Percentiles rank a stretch among this genome's conserved stretches.
Evolutionary conservation across 1,140 invertebrate species (phyloP).

Genomic region (Xylocopa sonorina): DNA sequence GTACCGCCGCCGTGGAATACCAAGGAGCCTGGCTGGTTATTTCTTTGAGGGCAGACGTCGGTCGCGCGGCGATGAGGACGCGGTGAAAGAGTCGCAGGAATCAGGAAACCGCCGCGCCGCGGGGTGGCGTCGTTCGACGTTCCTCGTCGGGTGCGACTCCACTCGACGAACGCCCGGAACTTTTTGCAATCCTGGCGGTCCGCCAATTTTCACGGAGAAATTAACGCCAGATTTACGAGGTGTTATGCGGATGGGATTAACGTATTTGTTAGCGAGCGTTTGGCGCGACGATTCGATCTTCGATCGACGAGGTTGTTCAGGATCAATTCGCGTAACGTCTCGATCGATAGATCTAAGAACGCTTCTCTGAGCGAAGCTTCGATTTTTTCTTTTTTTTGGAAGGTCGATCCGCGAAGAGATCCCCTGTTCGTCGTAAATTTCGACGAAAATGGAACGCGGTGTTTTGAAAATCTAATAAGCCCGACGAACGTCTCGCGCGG

Average conservation of each 20-base stretch:
- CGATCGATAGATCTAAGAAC: neutral
- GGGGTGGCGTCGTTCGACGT: neutral
- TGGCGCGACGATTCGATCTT: constrained; percentile 33
- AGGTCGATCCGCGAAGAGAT: neutral
- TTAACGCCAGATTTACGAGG: constrained; percentile 65
- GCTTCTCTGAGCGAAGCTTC: neutral
- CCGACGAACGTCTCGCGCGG: neutral
- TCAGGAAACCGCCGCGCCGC: constrained; percentile 31
- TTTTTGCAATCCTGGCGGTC: constrained; percentile 44
- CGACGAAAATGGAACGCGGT: neutral
- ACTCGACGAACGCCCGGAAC: constrained; percentile 35
- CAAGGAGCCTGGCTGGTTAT: neutral
- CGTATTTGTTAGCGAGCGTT: constrained; percentile 60
- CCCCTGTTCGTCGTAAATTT: neutral
- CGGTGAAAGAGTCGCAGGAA: constrained; percentile 42
- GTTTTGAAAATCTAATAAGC: neutral
- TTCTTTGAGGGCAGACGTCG: constrained; percentile 4
- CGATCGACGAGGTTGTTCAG: constrained; percentile 23
- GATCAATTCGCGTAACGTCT: neutral
- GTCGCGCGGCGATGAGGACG: neutral
- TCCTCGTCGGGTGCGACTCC: constrained; percentile 37
- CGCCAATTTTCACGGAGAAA: constrained; percentile 59
- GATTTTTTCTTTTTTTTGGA: neutral
- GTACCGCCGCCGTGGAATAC: neutral
- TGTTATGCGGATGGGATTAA: constrained; percentile 55